Base-by-base conservation (phyloP, 92 coral and sea anemone species). In the Zoanthus gigantus region DNA sequence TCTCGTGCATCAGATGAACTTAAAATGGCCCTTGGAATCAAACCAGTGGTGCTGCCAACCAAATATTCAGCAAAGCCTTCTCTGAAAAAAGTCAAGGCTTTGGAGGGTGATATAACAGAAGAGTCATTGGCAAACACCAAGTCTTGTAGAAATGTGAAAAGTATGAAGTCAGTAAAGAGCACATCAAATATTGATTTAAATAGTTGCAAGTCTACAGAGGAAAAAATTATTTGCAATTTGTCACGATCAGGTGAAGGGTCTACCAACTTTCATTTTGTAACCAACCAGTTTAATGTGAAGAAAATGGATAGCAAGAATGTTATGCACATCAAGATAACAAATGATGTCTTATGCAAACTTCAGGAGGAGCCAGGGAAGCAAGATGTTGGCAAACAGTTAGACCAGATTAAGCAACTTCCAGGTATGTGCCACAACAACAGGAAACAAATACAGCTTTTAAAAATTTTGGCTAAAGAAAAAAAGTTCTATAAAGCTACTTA, bases 281-380 rank as follows among this genome's bases (percentile, higher is more conserved):
- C 94, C 45, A 92, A 90, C 45, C 78, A 76, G 7, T 89, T 83
- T 71, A 87, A 91, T 6, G 68, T 93, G 83, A 93, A 91, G 72
- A 88, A 87, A 50, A 84, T 94, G 79, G 95, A 92, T 54, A 94
- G 98, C 67, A 94, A 94, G 82, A 90, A 93, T 87, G 98, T 94
- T 53, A 92, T 84, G 69, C 98, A 91, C 63, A 81, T 94, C 67
- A 93, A 91, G 79, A 94, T 94, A 71, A 82, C 94, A 66, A 92
- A 89, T 66, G 92, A 94, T 71, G 83, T 79, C 2, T 69, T 91
- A 73, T 89, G 87, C 9, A 81, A 46, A 48, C 85, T 81, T 15
- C 75, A 81, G 58, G 75, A 73, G 3, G 75, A 81, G 61, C 74
- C 85, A 65, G 58, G 74, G 6, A 16, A 47, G 9, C 75, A 65